Evolutionary conservation across 1,140 invertebrate genomes (phyloP), one percentile per base, ranked within the genome.

Genomic region (Copidosoma floridanum): DNA sequence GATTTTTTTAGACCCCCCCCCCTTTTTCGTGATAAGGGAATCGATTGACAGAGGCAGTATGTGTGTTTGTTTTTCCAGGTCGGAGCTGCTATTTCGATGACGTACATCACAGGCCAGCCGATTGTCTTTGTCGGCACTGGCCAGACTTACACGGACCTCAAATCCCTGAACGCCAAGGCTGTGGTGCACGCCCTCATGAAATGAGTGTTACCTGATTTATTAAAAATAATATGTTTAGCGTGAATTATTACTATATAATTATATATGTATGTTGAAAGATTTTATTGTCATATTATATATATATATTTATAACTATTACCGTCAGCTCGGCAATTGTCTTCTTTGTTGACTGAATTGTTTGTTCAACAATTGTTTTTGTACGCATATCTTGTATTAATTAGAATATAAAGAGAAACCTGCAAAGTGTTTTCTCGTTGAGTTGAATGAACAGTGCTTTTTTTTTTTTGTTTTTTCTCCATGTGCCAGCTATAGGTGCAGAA

Each of bases 91-190:
- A 97, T 99, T 68, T 99, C 97, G 8, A 99, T 99, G 98, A 99
- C 97, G 0, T 99, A 99, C 74, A 98, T 99, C 57, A 99, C 98
- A 29, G 98, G 98, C 7, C 97, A 99, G 78, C 98, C 98, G 0
- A 99, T 99, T 64, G 94, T 99, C 23, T 99, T 99, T 80, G 97
- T 99, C 23, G 98, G 98, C 18, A 99, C 97, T 41, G 98, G 98
- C 5, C 98, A 99, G 82, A 99, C 97, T 1, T 99, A 99, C 76
- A 94, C 93, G 0, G 98, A 99, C 83, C 82, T 99, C 52, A 96
- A 97, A 75, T 94, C 92, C 63, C 83, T 99, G 46, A 98, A 99
- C 81, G 94, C 94, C 32, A 94, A 95, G 75, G 95, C 97, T 54
- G 96, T 99, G 24, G 97, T 99, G 16, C 87, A 93, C 75, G 90